Evolutionary conservation across 2,888 invertebrate genomes (phyloP), one percentile per base, ranked within the genome.

Genomic region (Pristionchus fissidentatus): DNA sequence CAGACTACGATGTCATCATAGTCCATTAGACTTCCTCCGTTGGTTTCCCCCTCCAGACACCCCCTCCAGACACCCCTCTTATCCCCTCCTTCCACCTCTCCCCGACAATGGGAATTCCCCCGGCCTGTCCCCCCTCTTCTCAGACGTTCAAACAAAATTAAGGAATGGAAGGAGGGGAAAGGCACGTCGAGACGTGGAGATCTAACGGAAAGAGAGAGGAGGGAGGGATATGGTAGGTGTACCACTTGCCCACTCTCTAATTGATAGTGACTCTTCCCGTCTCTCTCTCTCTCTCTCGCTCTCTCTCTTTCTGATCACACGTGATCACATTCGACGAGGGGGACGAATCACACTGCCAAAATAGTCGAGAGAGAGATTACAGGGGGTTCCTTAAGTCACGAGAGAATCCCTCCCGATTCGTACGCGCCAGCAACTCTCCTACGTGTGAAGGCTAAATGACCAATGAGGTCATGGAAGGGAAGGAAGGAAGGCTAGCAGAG

Each of bases 51-150:
- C 75, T 32, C n/a, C n/a, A n/a, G n/a, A n/a, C 75, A 43, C 41
- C 38, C 35, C 57, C 41, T 8, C 41, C 38, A 70, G 70, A 70
- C 70, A 15, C 26, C 43, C 77, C 26, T 26, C n/a, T 57, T 57
- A 55, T 79, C 57, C 41, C 43, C 79, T 43, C 41, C 49, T 57
- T 49, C 49, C 46, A 49, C 75, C 75, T 49, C 46, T 41, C 49
- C 75, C 49, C 75, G 22, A 77, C 49, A 77, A 77, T 77, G 75
- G 75, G 75, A 79, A 43, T 79, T 79, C 57, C 57, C 78, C 26
- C 57, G 7, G 7, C n/a, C 60, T 60, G 7, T 60, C 60, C 26
- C 60, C 60, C n/a, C 19, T n/a, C 32, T 19, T 55, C 79, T 79
- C 26, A 79, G 55, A 52, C 79, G 57, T 57, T 57, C 79, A 79